Conservation (phyloP, 2,888 invertebrate species). For the Sarcophaga carnaria region DNA sequence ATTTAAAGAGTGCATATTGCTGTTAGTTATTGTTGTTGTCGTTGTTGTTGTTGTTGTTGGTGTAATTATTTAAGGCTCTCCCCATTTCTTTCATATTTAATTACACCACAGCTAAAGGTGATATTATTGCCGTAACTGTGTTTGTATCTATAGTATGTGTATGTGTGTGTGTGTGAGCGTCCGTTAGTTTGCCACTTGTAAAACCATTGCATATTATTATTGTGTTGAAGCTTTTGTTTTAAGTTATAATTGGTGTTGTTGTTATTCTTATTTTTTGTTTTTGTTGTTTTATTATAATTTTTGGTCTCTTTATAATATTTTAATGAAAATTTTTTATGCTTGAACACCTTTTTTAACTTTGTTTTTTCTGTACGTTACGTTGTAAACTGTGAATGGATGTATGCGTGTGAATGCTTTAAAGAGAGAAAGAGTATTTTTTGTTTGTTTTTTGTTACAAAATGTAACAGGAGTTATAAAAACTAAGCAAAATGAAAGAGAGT, state of each 20-base stretch:
- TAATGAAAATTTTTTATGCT: slow-evolving; percentile 42
- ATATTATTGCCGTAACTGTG: not conserved
- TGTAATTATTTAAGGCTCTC: not conserved
- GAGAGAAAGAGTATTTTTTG: not conserved
- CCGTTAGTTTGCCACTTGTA: slow-evolving; percentile 51
- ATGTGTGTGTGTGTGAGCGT: slow-evolving; percentile 10
- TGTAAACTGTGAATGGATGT: not conserved
- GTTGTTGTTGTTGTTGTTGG: not conserved
- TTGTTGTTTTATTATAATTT: slow-evolving; percentile 11
- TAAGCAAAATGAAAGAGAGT: not conserved
- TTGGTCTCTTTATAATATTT: not conserved
- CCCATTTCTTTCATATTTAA: not conserved
- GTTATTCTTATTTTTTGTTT: slow-evolving; percentile 30
- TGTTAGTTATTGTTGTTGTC: not conserved
- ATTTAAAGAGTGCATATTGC: not conserved
- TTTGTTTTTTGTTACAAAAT: not conserved
- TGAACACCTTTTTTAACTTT: slow-evolving; percentile 40
- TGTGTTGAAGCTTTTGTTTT: slow-evolving; percentile 22
- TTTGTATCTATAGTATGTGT: not conserved
- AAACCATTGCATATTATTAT: slow-evolving; percentile 38
- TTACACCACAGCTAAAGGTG: not conserved
- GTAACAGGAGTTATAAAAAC: not conserved
- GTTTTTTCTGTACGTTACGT: not conserved
- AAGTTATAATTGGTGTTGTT: slow-evolving; percentile 10
- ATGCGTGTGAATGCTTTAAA: slow-evolving; percentile 3